These are phyloP conservation scores for Scortum barcoo DNA, from an alignment of 2,113 vertebrate species.

Conservation along the genomic window DNA sequence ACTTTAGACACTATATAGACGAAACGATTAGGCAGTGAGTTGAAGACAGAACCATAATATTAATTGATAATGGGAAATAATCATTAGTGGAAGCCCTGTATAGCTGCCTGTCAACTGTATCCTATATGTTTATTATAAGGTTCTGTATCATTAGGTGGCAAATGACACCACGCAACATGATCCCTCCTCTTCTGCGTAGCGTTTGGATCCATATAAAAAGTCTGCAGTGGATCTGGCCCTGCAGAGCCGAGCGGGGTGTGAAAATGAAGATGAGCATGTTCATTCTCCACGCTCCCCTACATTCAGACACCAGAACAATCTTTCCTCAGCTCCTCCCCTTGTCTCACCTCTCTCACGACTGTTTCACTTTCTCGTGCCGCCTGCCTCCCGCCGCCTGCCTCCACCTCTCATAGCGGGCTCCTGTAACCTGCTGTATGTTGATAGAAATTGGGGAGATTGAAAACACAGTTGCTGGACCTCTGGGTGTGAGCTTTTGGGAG, in stretches of 20 bases:
- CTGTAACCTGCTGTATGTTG: constrained; percentile 5
- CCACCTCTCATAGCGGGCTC: constrained; percentile 7
- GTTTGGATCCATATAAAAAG: constrained; percentile 31
- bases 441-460: constrained; percentile 39
- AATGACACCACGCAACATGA: constrained; percentile 8
- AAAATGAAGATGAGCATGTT: constrained; percentile 66
- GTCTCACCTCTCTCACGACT: constrained; percentile 22
- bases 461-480: constrained; percentile 44
- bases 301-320: constrained; percentile 42
- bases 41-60: not conserved
- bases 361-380: constrained; percentile 11
- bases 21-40: not conserved
- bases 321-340: constrained; percentile 29
- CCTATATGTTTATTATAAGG: not conserved
- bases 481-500: constrained; percentile 33
- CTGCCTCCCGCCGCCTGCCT: not conserved
- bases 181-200: not conserved
- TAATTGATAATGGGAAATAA: not conserved
- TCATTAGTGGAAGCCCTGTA: not conserved
- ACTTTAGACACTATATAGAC: not conserved
- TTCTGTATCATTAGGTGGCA: constrained; percentile 27
- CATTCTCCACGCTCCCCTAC: constrained; percentile 46
- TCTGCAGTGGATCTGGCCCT: constrained; percentile 24
- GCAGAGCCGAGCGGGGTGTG: constrained; percentile 28
- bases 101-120: not conserved